Evolutionary conservation across 2,888 invertebrate species (phyloP).

Genomic region (Epiblema foenella): DNA sequence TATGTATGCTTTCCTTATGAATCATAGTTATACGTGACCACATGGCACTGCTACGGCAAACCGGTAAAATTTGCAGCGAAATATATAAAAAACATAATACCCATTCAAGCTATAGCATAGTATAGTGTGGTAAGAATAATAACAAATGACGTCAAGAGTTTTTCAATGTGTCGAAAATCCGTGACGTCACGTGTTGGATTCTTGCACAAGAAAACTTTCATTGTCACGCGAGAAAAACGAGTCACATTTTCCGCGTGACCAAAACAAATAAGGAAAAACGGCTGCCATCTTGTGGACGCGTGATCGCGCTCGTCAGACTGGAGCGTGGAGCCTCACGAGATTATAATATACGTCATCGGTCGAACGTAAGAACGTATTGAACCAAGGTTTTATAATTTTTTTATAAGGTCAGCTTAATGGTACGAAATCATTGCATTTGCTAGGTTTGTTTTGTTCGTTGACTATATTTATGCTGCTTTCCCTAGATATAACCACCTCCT

Average conservation of each 20-base stretch:
- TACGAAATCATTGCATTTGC: too few relatives aligned
- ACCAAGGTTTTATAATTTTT: too few relatives aligned
- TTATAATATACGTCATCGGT: not conserved
- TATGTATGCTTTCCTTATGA: too few relatives aligned
- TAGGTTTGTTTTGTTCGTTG: too few relatives aligned
- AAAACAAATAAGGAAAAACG: conserved; percentile 40
- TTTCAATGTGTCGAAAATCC: not conserved
- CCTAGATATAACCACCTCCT: too few relatives aligned
- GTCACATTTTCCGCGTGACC: conserved; percentile 33
- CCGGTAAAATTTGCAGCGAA: not conserved
- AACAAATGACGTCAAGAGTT: not conserved
- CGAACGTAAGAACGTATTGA: too few relatives aligned
- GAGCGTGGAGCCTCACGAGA: not conserved
- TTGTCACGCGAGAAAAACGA: conserved; percentile 23
- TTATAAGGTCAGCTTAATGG: too few relatives aligned
- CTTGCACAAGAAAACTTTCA: conserved; percentile 10
- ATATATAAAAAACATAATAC: not conserved
- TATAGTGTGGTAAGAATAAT: not conserved
- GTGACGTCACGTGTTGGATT: conserved; percentile 13
- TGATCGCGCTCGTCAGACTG: conserved; percentile 32
- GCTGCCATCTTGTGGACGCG: conserved; percentile 49
- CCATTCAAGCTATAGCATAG: too few relatives aligned
- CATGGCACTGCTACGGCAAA: not conserved
- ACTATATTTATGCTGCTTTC: too few relatives aligned
- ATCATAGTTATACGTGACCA: too few relatives aligned